Base-by-base conservation (phyloP, 2,888 invertebrate species). In the Argyra leucocephala region DNA sequence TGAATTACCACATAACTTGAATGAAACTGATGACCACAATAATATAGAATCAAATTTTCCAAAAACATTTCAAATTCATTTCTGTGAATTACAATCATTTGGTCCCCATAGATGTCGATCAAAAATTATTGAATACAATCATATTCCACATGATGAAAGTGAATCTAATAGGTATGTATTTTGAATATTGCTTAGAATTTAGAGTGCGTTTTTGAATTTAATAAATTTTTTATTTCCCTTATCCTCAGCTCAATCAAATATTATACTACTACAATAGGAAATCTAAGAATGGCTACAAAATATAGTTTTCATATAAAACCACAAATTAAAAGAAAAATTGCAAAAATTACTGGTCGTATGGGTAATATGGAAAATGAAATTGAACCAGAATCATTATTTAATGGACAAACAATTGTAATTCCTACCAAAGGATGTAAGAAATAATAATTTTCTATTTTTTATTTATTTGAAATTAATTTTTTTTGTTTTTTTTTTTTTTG, bases 351-450 rank as follows among this genome's bases (percentile, higher is more conserved):
- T 64, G 77, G 78, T 62, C 73, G 77, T 62, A 78, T 75, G 1
- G 81, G 82, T 64, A 75, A 80, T 22, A 78, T 81, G 68, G 79
- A 74, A 18, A 79, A 78, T 64, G 78, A 79, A 70, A 73, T 78
- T 61, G 77, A 78, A 64, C 72, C 76, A 65, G 83, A 81, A 70
- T 81, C 83, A n/a, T 81, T 83, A 68, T 82, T 82, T 65, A 83
- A 83, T 61, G 83, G 85, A 61, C 86, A 86, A 72, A 85, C 86
- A 72, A 86, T 90, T 67, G 83, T 89, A 36, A 86, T 91, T 67
- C 88, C 90, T 31, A 91, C 91, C 12, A 91, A 90, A 84, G 90
- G 90, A 82, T 91, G 91, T 91, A 83, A 87, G 90, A 37, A n/a
- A 59, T 64, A 62, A 62, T 57, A 23, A 22, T 24, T 2, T 23